These are phyloP conservation scores for Willowsia nigromaculata DNA, from an alignment of 2,888 invertebrate genomes.

Conservation along the genomic window DNA sequence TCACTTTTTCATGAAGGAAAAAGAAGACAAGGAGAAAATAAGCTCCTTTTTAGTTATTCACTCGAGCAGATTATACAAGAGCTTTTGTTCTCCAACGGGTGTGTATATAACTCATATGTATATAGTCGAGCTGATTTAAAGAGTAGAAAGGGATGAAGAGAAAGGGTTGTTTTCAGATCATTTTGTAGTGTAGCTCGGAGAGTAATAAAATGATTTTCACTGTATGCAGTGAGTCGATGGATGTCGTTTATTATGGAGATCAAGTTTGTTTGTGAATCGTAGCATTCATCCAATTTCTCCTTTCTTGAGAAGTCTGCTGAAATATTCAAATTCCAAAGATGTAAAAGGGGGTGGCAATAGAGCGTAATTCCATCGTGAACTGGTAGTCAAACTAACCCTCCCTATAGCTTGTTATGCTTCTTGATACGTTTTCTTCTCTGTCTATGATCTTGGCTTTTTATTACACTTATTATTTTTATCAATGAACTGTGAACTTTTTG, in stretches of 20 bases:
- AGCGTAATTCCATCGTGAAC: background rate
- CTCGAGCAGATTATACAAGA: conserved; percentile 50
- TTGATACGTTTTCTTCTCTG: background rate
- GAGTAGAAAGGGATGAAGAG: background rate
- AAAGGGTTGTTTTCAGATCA: background rate
- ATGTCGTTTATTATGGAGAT: conserved; percentile 15
- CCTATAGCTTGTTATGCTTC: too few relatives aligned
- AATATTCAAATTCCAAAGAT: background rate
- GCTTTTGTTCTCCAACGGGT: conserved; percentile 9
- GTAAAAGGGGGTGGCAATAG: background rate
- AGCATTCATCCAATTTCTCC: conserved; percentile 4
- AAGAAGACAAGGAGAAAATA: conserved; percentile 16
- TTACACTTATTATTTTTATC: conserved; percentile 14
- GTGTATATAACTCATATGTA: background rate
- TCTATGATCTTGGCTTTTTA: conserved; percentile 3
- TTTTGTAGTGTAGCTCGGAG: background rate
- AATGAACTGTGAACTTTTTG: conserved; percentile 11
- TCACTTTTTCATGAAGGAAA: conserved; percentile 31
- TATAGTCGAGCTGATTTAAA: background rate
- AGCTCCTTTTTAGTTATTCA: conserved; percentile 51
- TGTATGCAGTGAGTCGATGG: conserved; percentile 22
- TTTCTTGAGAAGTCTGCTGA: background rate
- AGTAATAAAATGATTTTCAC: conserved; percentile 51
- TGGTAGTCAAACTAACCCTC: background rate
- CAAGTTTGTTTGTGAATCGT: conserved; percentile 32